Percentiles rank a stretch among this genome's conserved stretches.
Evolutionary conservation across 1,140 invertebrate genomes (phyloP).

Genomic region (Drosophila simulans): DNA sequence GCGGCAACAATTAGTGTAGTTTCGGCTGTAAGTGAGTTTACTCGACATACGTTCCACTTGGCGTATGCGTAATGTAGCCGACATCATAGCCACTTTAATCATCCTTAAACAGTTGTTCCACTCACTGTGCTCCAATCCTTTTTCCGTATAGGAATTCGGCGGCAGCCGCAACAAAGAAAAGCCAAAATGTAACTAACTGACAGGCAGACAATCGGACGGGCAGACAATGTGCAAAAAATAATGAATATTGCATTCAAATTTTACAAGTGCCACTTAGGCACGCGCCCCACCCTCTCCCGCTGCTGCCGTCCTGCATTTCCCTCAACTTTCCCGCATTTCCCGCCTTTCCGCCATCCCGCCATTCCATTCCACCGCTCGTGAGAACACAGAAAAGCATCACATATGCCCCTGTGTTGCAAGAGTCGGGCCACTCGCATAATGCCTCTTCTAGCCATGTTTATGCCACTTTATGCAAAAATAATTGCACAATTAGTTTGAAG

Average conservation of each 20-base stretch:
- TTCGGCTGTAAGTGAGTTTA: slow-evolving; percentile 19
- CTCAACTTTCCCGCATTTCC: slow-evolving; percentile 4
- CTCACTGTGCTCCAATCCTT: neutral
- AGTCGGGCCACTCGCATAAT: slow-evolving; percentile 82
- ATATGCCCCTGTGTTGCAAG: slow-evolving; percentile 74
- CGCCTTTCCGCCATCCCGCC: neutral
- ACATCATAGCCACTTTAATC: slow-evolving; percentile 33
- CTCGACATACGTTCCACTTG: slow-evolving; percentile 22
- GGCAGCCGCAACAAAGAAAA: slow-evolving; percentile 41
- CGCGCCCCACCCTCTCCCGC: slow-evolving; percentile 31
- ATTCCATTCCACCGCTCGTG: neutral
- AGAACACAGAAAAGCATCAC: slow-evolving; percentile 24
- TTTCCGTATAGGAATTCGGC: neutral
- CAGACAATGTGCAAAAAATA: slow-evolving; percentile 79
- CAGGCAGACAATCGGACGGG: slow-evolving; percentile 28
- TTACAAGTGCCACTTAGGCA: slow-evolving; percentile 80
- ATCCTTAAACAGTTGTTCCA: slow-evolving; percentile 30
- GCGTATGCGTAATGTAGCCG: slow-evolving; percentile 31
- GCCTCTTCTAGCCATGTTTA: slow-evolving; percentile 84
- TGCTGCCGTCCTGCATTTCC: neutral
- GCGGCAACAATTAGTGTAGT: slow-evolving; percentile 18
- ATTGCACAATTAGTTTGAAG: slow-evolving; percentile 85
- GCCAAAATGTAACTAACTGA: slow-evolving; percentile 48
- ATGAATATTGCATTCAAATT: slow-evolving; percentile 83
- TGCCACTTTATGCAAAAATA: slow-evolving; percentile 85